A percentile compares a stretch with the other conserved stretches of the same genome.
Conservation (phyloP, 1,140 invertebrate genomes). For the Chrysomallon squamiferum region DNA sequence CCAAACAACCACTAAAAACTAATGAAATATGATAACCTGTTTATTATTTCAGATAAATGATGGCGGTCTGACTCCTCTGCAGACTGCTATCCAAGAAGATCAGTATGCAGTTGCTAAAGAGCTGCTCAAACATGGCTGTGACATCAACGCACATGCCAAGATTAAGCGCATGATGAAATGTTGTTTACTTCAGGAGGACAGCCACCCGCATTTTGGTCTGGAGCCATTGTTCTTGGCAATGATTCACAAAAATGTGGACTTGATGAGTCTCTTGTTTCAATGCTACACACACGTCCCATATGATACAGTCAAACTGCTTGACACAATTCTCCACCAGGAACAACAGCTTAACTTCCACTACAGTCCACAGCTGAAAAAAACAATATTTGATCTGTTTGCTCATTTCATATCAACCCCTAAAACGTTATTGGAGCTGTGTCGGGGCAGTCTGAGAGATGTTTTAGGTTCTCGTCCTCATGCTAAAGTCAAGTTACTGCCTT, state of each 20-base stretch:
- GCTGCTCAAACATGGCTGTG: conserved; percentile 51
- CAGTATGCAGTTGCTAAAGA: conserved; percentile 39
- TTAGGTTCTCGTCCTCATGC: conserved; percentile 28
- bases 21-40: no score
- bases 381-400: conserved; percentile 42
- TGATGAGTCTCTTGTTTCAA: conserved; percentile 47
- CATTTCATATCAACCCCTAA: conserved; percentile 30
- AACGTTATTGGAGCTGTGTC: conserved; percentile 40
- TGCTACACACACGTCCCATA: conserved; percentile 43
- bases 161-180: conserved; percentile 43
- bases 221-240: conserved; percentile 57
- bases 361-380: conserved; percentile 25
- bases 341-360: conserved; percentile 39
- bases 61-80: conserved; percentile 51
- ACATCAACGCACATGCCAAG: conserved; percentile 45
- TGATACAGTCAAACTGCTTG: conserved; percentile 31
- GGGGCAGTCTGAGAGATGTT: conserved; percentile 36
- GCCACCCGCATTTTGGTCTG: conserved; percentile 57
- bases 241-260: conserved; percentile 50
- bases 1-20: no score
- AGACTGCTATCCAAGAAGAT: conserved; percentile 46
- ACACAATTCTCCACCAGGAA: conserved; percentile 36
- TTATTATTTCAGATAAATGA: conserved; percentile 48
- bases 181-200: conserved; percentile 49
- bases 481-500: conserved; percentile 36